A percentile compares a stretch with the other conserved stretches of the same genome.
Conservation (phyloP, 2,888 invertebrate genomes). For the Dexiosoma caninum region DNA sequence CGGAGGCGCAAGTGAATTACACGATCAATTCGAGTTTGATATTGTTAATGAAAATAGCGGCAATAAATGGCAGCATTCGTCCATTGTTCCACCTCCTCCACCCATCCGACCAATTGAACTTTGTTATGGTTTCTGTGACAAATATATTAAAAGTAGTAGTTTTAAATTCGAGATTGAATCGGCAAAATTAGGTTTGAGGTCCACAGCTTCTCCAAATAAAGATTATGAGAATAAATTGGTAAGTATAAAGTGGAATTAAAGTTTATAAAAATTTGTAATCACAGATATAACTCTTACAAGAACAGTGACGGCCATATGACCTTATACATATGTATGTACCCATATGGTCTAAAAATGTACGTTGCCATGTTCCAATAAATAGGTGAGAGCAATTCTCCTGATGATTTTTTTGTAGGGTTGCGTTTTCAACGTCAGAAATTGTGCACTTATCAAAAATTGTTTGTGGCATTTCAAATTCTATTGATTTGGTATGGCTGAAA, state of each 20-base stretch:
- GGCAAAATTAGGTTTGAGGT: constrained; percentile 1
- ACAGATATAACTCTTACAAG: too few species aligned
- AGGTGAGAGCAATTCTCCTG: too few species aligned
- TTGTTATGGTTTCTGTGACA: neutral
- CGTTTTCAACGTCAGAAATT: too few species aligned
- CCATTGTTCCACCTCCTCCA: constrained; percentile 69
- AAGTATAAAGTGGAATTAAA: neutral
- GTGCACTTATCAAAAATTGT: too few species aligned
- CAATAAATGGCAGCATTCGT: constrained; percentile 69
- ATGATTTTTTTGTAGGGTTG: too few species aligned
- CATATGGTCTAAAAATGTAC: too few species aligned
- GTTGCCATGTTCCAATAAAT: too few species aligned
- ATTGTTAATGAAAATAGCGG: neutral
- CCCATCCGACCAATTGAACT: constrained; percentile 61
- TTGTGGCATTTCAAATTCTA: too few species aligned
- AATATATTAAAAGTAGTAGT: neutral
- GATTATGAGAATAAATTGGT: neutral
- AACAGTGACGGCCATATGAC: too few species aligned
- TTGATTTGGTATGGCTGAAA: too few species aligned
- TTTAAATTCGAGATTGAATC: neutral
- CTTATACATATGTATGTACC: too few species aligned
- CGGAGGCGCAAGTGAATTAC: constrained; percentile 2
- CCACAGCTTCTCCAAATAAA: neutral
- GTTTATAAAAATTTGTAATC: too few species aligned
- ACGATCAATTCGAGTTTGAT: constrained; percentile 8